Percentiles rank a stretch among this genome's conserved stretches.
phyloP scores from a whole-genome alignment of 2,888 invertebrate genomes.

The Odontocerum albicorne region DNA sequence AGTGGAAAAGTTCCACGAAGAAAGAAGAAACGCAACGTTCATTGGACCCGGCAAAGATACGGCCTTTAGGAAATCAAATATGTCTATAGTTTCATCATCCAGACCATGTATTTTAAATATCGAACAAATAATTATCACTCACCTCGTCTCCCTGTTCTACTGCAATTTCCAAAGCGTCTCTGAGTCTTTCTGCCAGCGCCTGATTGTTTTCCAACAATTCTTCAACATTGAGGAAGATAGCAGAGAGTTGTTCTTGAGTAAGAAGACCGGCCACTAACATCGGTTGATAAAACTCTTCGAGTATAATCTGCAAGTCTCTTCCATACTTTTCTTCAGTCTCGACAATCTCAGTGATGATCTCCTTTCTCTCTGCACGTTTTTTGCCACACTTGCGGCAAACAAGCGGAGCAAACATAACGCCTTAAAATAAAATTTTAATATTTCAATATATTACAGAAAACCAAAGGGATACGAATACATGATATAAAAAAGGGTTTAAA shows the following conservation, averaged over 20 bases:
- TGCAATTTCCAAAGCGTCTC: conserved; percentile 85
- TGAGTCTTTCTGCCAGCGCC: conserved; percentile 81
- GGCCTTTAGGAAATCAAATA: no score
- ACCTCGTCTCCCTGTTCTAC: conserved; percentile 75
- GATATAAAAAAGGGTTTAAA: no score
- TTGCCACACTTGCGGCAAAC: conserved; percentile 88
- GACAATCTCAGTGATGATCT: conserved; percentile 92
- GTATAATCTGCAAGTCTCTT: conserved; percentile 86
- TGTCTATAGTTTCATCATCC: no score
- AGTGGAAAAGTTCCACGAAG: no score
- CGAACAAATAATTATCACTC: no score
- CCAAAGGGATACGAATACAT: no score
- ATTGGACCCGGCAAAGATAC: no score
- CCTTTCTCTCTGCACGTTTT: conserved; percentile 86
- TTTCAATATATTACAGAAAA: no score
- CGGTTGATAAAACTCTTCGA: conserved; percentile 91
- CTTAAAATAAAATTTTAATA: conserved; percentile 50
- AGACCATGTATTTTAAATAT: no score
- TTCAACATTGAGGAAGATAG: conserved; percentile 92
- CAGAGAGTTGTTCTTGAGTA: conserved; percentile 87
- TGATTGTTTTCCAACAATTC: conserved; percentile 88
- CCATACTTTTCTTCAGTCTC: conserved; percentile 97
- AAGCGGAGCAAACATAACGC: conserved; percentile 73
- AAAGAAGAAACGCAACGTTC: no score
- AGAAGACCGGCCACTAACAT: conserved; percentile 91